These are phyloP conservation scores for Syngnathus scovelli DNA, from an alignment of 2,113 vertebrate species.

Conservation along the genomic window DNA sequence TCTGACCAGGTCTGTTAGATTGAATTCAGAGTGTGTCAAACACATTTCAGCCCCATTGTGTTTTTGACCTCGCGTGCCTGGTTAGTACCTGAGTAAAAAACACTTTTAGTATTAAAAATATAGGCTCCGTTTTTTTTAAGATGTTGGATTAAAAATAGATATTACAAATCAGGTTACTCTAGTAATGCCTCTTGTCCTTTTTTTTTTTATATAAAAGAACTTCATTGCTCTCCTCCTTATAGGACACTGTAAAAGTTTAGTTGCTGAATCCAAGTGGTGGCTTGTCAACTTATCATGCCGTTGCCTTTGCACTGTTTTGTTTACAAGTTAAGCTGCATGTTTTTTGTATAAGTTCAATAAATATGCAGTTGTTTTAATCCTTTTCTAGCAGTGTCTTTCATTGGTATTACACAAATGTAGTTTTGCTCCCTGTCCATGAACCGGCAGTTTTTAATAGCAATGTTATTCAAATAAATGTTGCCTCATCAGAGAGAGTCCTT, in stretches of 20 bases:
- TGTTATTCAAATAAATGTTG: no score
- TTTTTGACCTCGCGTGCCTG: neutral
- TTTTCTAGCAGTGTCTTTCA: neutral
- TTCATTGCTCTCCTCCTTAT: neutral
- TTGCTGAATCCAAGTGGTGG: slow-evolving; percentile 8
- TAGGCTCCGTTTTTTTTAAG: neutral
- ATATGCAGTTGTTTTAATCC: slow-evolving; percentile 41
- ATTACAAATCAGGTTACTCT: neutral
- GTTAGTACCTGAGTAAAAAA: neutral
- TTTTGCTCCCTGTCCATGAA: no score
- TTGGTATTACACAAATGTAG: neutral
- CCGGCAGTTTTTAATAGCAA: no score
- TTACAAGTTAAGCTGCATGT: slow-evolving; percentile 30
- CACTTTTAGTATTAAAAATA: neutral
- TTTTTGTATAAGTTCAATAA: slow-evolving; percentile 44
- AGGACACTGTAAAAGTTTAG: slow-evolving; percentile 8
- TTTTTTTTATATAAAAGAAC: neutral
- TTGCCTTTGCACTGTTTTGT: slow-evolving; percentile 11
- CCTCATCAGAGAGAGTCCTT: no score
- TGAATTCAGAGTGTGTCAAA: slow-evolving; percentile 5
- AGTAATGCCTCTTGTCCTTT: neutral
- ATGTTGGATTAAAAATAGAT: neutral
- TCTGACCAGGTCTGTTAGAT: slow-evolving; percentile 20
- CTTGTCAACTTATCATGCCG: slow-evolving; percentile 6
- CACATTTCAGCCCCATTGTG: slow-evolving; percentile 14